Base-by-base conservation (phyloP, 2,113 vertebrate species). In the Zosterops japonicus region DNA sequence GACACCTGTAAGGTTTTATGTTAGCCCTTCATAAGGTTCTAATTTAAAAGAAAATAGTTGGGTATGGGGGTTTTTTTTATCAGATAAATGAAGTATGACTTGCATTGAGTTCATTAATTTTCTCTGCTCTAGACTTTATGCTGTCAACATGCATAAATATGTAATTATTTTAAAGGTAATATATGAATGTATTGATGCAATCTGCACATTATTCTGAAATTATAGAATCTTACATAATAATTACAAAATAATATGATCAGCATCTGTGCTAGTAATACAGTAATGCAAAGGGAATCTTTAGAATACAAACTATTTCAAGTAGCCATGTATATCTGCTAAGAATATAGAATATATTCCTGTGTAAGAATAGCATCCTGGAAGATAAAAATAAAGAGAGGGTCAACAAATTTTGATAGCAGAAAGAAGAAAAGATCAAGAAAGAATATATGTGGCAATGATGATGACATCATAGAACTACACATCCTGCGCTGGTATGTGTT, bases 51-150 rank as follows among this genome's bases (percentile, higher is more conserved):
- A 22, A 56, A 52, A 28, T 25, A 36, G 11, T 31, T 16, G 1
- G 5, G 4, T 22, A 20, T 36, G 18, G 2, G 1, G n/a, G n/a
- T n/a, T 0, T 1, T 27, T 69, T 93, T 77, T 47, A 53, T 11
- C 9, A 67, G 16, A 57, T 55, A 81, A 72, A 56, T 81, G 4
- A 56, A 72, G 2, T 29, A 3, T 35, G 11, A 49, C 22, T 82
- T 67, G 12, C 14, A 61, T 13, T 78, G 61, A 39, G 35, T 72
- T 87, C 0, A 60, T 65, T 81, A 64, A 50, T 81, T 95, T 92
- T 28, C 29, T 24, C 29, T 44, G 19, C 21, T 85, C 17, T 53
- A 35, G 52, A 53, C 28, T 82, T 84, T 55, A 17, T 61, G 24
- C 16, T 53, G 21, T 61, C 41, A 85, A 31, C 22, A n/a, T 63